Evolutionary conservation across 2,888 invertebrate genomes (phyloP).

Genomic region (Nematopogon swammerdamellus): DNA sequence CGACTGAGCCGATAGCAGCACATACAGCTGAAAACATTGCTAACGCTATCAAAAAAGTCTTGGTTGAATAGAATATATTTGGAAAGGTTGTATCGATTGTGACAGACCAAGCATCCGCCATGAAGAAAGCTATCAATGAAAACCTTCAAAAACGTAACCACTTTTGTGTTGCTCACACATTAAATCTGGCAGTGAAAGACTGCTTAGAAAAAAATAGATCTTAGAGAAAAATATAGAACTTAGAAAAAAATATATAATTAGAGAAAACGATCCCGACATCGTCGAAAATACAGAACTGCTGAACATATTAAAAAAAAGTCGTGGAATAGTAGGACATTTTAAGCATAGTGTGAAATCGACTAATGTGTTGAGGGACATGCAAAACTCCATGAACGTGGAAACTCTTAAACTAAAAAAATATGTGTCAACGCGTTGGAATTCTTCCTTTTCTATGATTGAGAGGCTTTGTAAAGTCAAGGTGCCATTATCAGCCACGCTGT

Average conservation of each 20-base stretch:
- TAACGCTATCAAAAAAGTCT: constrained; percentile 10
- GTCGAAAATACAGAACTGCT: too few species aligned
- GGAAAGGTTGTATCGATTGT: constrained; percentile 7
- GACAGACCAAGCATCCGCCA: constrained; percentile 14
- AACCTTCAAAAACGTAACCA: constrained; percentile 12
- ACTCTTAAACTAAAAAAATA: constrained; percentile 17
- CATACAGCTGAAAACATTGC: constrained; percentile 10
- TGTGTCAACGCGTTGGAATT: constrained; percentile 16
- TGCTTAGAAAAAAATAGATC: constrained; percentile 12
- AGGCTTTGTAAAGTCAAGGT: constrained; percentile 13
- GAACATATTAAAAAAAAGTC: constrained; percentile 13
- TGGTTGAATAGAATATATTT: constrained; percentile 4
- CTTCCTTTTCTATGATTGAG: constrained; percentile 14
- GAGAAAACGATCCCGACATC: too few species aligned
- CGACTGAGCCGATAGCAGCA: constrained; percentile 8
- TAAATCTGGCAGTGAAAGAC: constrained; percentile 15
- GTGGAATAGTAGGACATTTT: constrained; percentile 15
- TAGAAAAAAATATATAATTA: not conserved
- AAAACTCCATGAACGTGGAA: constrained; percentile 12
- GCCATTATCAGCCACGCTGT: constrained; percentile 12
- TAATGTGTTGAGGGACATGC: constrained; percentile 12
- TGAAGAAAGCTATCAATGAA: constrained; percentile 14
- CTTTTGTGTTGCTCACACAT: constrained; percentile 14
- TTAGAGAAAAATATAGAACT: constrained; percentile 8
- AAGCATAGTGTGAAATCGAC: constrained; percentile 14